A percentile compares a stretch with the other conserved stretches of the same genome.
Evolutionary conservation across 2,113 vertebrate genomes (phyloP).

Genomic region (Pungitius pungitius): DNA sequence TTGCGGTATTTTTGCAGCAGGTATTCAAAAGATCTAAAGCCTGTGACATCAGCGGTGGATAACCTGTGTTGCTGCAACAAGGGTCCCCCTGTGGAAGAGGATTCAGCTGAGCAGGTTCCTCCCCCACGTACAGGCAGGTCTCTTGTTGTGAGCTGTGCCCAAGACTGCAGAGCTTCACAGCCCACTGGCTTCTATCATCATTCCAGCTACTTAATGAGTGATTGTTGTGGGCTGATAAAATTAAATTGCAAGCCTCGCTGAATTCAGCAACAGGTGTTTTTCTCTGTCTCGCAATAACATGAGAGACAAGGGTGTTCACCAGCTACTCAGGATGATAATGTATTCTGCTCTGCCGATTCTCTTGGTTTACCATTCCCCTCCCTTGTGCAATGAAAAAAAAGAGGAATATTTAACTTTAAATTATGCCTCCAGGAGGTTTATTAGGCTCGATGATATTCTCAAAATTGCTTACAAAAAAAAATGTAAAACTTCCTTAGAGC

Average conservation of each 20-base stretch:
- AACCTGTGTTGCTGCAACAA: slow-evolving; percentile 42
- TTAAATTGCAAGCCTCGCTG: slow-evolving; percentile 93
- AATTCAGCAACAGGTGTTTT: slow-evolving; percentile 93
- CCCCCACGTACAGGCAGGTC: slow-evolving; percentile 81
- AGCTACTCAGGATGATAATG: slow-evolving; percentile 66
- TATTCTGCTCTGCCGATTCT: slow-evolving; percentile 57
- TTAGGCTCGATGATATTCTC: slow-evolving; percentile 4
- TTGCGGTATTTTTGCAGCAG: slow-evolving; percentile 35
- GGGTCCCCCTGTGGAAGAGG: slow-evolving; percentile 67
- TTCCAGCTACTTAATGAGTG: slow-evolving; percentile 89
- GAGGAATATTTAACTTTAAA: slow-evolving; percentile 7
- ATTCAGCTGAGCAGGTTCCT: slow-evolving; percentile 81
- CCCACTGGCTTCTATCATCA: slow-evolving; percentile 87
- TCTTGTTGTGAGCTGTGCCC: slow-evolving; percentile 81
- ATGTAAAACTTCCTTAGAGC: not conserved
- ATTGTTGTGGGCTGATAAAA: slow-evolving; percentile 95
- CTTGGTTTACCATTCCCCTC: slow-evolving; percentile 50
- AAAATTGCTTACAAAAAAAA: not conserved
- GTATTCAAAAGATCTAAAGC: slow-evolving; percentile 66
- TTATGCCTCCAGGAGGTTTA: slow-evolving; percentile 33
- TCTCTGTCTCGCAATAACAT: slow-evolving; percentile 76
- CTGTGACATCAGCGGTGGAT: slow-evolving; percentile 64
- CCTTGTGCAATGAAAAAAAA: not conserved
- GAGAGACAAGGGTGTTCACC: slow-evolving; percentile 55
- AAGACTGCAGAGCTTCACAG: slow-evolving; percentile 85